phyloP scores from a whole-genome alignment of 2,888 invertebrate genomes.

The Labia minor region DNA sequence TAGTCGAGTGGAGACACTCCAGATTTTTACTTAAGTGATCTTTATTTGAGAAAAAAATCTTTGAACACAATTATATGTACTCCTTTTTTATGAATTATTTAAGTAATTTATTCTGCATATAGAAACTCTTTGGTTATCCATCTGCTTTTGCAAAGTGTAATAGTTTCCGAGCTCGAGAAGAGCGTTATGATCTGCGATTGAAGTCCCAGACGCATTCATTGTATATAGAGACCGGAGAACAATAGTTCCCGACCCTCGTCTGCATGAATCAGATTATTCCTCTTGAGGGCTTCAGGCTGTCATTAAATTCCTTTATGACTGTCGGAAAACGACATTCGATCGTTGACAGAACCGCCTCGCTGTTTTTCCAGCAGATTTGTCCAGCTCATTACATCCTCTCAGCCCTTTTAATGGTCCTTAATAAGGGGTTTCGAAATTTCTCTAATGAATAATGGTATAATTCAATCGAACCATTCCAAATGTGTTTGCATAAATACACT shows the following conservation, averaged over 20 bases:
- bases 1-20: too few species aligned
- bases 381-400: background rate
- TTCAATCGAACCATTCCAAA: background rate
- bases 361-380: background rate
- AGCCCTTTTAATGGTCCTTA: slow-evolving; percentile 1
- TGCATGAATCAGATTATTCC: slow-evolving; percentile 13
- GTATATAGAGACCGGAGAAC: background rate
- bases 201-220: background rate
- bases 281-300: slow-evolving; percentile 1
- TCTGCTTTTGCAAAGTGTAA: too few species aligned
- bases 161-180: too few species aligned
- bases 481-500: slow-evolving; percentile 6
- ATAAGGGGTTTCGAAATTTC: background rate
- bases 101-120: too few species aligned
- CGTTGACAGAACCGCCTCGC: slow-evolving; percentile 2
- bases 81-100: too few species aligned
- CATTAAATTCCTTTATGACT: slow-evolving; percentile 1
- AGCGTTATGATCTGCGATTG: too few species aligned
- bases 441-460: background rate
- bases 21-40: too few species aligned
- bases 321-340: background rate
- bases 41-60: too few species aligned
- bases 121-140: too few species aligned
- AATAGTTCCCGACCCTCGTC: slow-evolving; percentile 13
- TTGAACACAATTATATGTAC: too few species aligned